Base-by-base conservation (phyloP, 2,797 vertebrate species). In the Thalassophryne amazonica region DNA sequence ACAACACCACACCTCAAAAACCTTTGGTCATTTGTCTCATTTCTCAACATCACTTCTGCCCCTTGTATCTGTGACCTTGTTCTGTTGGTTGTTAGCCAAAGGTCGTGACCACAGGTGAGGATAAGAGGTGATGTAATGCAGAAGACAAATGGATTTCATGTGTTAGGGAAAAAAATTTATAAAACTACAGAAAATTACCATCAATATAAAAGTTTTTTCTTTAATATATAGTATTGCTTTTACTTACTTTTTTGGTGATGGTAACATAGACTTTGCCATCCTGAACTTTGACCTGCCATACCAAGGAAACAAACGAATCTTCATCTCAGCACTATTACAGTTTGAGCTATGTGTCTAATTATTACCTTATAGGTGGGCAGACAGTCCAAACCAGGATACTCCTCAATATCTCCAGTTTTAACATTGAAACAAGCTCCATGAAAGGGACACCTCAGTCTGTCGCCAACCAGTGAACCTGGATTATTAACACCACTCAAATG, bases 371-470 rank as follows among this genome's bases (percentile, higher is more conserved):
- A 92, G 42, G 60, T 59, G 6, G 90, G 86, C 13, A 97, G 60
- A 10, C 73, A 88, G 66, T 97, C 94, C 56, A 96, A 78, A 10
- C 92, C 83, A 2, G 95, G 95, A 63, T 90, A 95, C 14, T 96
- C 95, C 66, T 97, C 95, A 1, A 97, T 94, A 60, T 96, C 94
- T 16, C 94, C 95, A 0, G 90, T 95, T 67, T 49, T 87, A 54
- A 93, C 78, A 69, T 91, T 91, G 48, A 95, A 96, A 76, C 93
- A 95, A 5, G 94, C 92, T 0, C 94, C 93, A 0, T 97, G 94
- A 86, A 92, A 93, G 2, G 93, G 92, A 69, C 95, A 96, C 23
- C 94, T 89, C 49, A 96, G 83, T 63, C 87, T 89, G 53, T 90
- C 68, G 22, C 90, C 86, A 21, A 64, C 58, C 66, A 96, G 62